These are phyloP conservation scores for Hydropsyche tenuis DNA, from an alignment of 1,140 invertebrate genomes.

Conservation along the genomic window DNA sequence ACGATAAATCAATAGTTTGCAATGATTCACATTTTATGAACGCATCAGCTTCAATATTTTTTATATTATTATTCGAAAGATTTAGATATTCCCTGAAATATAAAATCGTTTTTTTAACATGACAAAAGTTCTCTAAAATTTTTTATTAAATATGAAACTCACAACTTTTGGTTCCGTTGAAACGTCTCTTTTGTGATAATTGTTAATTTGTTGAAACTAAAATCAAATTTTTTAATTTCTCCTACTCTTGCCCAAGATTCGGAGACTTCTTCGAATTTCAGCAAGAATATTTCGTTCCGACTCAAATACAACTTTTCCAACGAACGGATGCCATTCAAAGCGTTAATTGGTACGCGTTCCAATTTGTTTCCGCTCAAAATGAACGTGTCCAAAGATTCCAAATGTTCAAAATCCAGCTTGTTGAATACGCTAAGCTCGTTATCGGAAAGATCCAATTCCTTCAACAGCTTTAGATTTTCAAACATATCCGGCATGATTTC, in stretches of 20 bases:
- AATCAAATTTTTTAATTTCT: conserved; percentile 54
- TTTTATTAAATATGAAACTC: conserved; percentile 48
- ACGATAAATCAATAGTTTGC: conserved; percentile 57
- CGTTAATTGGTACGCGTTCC: conserved; percentile 55
- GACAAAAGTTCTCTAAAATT: not conserved
- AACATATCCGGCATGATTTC: conserved; percentile 58
- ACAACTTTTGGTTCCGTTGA: conserved; percentile 55
- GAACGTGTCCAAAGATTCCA: conserved; percentile 54
- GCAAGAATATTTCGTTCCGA: conserved; percentile 56
- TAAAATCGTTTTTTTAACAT: not conserved
- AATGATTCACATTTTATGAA: conserved; percentile 55
- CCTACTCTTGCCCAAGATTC: conserved; percentile 50
- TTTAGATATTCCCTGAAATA: conserved; percentile 57
- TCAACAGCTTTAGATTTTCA: conserved; percentile 56
- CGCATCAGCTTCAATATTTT: conserved; percentile 56
- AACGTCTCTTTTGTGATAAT: conserved; percentile 57
- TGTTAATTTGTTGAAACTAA: conserved; percentile 57
- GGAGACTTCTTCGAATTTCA: conserved; percentile 52
- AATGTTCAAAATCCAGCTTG: conserved; percentile 55
- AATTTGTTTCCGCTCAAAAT: conserved; percentile 57
- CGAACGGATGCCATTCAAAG: conserved; percentile 52
- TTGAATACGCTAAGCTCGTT: conserved; percentile 60
- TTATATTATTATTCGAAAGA: conserved; percentile 59
- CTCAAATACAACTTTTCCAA: conserved; percentile 58
- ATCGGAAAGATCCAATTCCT: conserved; percentile 61